Percentiles rank a stretch among this genome's conserved stretches.
Conservation (phyloP, 2,113 vertebrate species). For the Taurulus bubalis region DNA sequence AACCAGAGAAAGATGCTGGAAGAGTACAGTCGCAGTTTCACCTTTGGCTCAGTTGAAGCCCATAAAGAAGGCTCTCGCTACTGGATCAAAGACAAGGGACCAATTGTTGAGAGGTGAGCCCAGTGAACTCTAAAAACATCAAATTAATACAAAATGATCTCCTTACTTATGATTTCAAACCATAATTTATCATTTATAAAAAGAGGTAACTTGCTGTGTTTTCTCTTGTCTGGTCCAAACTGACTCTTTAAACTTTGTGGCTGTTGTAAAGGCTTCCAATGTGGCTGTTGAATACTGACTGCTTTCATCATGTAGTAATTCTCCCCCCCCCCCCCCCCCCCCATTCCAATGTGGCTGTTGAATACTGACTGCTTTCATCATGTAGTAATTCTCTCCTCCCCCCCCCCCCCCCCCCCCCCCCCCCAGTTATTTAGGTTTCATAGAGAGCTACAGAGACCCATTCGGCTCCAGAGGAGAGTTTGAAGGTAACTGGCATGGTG, state of each 20-base stretch:
- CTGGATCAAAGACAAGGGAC: slow-evolving; percentile 94
- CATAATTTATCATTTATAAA: background rate
- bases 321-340: background rate
- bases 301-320: background rate
- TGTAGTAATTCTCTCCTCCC: slow-evolving; percentile 5
- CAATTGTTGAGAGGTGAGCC: slow-evolving; percentile 91
- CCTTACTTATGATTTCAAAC: background rate
- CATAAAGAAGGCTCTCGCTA: slow-evolving; percentile 92
- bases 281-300: background rate
- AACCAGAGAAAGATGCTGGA: slow-evolving; percentile 89
- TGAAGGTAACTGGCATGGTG: slow-evolving; percentile 84
- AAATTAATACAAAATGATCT: background rate
- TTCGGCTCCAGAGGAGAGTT: slow-evolving; percentile 95
- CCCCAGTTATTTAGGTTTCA: slow-evolving; percentile 92
- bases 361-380: background rate
- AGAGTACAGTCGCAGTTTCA: slow-evolving; percentile 88
- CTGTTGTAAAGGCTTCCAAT: background rate
- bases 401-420: background rate
- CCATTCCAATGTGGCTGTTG: background rate
- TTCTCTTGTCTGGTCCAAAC: background rate
- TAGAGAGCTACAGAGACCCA: slow-evolving; percentile 94
- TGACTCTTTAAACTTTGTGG: background rate
- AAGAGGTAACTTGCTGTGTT: background rate
- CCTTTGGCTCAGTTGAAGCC: slow-evolving; percentile 87
- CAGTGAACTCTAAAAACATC: background rate